Evolutionary conservation across 2,797 vertebrate species (phyloP).

Genomic region (Scolopax rusticola): DNA sequence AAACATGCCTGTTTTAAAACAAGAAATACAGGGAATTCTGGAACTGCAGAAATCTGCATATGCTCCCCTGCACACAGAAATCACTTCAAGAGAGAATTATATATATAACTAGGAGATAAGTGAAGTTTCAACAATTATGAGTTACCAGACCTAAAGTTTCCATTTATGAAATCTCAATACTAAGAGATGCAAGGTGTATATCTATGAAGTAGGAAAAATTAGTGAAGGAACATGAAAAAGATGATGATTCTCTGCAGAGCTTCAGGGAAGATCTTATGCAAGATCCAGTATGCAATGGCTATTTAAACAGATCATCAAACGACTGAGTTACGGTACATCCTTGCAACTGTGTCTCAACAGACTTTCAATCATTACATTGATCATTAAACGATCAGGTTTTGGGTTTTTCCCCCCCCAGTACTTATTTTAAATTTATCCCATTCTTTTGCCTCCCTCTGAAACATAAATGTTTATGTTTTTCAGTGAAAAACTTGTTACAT

Average conservation of each 20-base stretch:
- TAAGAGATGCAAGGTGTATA: background rate
- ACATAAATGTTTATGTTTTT: background rate
- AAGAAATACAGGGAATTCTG: background rate
- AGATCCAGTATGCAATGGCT: background rate
- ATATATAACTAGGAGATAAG: background rate
- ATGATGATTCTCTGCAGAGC: background rate
- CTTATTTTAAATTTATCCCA: background rate
- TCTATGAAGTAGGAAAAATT: background rate
- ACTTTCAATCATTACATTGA: background rate
- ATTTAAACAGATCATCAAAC: background rate
- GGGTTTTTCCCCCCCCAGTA: fast-evolving
- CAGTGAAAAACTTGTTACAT: background rate
- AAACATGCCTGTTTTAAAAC: background rate
- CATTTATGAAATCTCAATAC: background rate
- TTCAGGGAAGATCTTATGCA: background rate
- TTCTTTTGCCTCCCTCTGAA: background rate
- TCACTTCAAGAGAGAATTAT: background rate
- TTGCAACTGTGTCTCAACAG: background rate
- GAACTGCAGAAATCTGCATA: background rate
- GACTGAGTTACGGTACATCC: background rate
- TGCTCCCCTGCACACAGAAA: background rate
- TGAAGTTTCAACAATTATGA: background rate
- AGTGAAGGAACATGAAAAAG: background rate
- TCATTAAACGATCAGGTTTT: background rate
- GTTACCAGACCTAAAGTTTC: background rate